Conservation (phyloP, 2,113 vertebrate species). For the Perca flavescens region DNA sequence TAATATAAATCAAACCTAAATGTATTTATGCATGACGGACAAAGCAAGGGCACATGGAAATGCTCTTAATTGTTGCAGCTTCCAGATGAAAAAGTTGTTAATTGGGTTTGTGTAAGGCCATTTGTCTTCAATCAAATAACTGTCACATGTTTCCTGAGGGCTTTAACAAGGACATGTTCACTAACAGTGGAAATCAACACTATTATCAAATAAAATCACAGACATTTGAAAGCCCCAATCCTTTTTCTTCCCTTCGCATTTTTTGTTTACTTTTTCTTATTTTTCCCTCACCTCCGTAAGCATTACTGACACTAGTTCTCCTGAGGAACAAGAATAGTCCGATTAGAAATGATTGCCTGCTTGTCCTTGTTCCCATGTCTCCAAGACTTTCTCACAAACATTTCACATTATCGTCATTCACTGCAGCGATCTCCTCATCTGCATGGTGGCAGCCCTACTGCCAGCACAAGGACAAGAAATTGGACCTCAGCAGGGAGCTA, state of each 20-base stretch:
- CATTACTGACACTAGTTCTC: constrained; percentile 35
- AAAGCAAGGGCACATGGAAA: not conserved
- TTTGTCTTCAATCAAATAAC: constrained; percentile 49
- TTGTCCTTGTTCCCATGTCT: constrained; percentile 55
- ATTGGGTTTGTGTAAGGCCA: constrained; percentile 41
- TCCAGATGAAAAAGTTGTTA: constrained; percentile 30
- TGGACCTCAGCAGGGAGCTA: constrained; percentile 81
- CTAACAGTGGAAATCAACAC: constrained; percentile 28
- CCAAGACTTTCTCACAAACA: constrained; percentile 51
- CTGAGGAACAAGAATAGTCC: constrained; percentile 44
- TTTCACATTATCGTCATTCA: constrained; percentile 69
- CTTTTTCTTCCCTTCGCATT: not conserved
- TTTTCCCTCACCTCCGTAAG: constrained; percentile 25
- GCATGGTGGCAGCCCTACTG: constrained; percentile 72
- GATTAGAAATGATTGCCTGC: constrained; percentile 74
- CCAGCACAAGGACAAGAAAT: constrained; percentile 75
- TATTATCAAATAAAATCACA: constrained; percentile 3
- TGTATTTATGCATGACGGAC: constrained; percentile 44
- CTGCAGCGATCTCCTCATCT: constrained; percentile 78
- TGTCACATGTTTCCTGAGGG: constrained; percentile 31
- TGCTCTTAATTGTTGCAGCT: not conserved
- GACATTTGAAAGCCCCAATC: not conserved
- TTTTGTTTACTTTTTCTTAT: constrained; percentile 29
- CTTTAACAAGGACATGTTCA: constrained; percentile 11
- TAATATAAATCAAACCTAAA: constrained; percentile 7